Evolutionary conservation across 1,140 invertebrate genomes (phyloP).

Genomic region (Drosophila pruinosa): DNA sequence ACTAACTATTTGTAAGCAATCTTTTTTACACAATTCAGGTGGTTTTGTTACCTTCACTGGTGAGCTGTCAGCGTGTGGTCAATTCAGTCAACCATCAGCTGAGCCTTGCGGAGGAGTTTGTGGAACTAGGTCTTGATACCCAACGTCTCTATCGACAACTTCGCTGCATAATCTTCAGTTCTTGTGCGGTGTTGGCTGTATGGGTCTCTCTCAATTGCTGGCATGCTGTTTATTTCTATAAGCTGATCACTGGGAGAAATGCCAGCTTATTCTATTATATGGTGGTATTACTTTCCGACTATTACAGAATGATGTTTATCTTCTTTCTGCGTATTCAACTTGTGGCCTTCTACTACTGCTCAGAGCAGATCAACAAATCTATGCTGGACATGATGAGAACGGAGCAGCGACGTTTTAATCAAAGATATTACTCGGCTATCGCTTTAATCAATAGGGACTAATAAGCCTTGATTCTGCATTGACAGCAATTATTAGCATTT

Average conservation of each 20-base stretch:
- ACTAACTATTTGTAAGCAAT: too few species aligned
- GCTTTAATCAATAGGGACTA: background rate
- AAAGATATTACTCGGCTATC: background rate
- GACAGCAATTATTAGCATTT: too few species aligned
- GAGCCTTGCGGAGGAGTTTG: conserved; percentile 13
- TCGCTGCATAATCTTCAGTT: conserved; percentile 2
- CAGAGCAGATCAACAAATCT: conserved; percentile 29
- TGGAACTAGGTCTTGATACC: conserved; percentile 15
- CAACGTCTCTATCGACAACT: conserved; percentile 11
- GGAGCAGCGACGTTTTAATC: conserved; percentile 6
- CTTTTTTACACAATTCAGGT: background rate
- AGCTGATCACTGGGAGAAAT: conserved; percentile 19
- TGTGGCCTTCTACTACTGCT: conserved; percentile 11
- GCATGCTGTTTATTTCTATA: conserved; percentile 41
- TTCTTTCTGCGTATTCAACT: conserved; percentile 36
- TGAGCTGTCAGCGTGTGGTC: conserved; percentile 12
- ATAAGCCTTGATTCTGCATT: too few species aligned
- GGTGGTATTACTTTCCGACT: conserved; percentile 32
- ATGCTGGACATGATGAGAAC: conserved; percentile 10
- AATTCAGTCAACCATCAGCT: conserved; percentile 21
- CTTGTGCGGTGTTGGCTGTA: background rate
- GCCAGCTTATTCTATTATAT: conserved; percentile 26
- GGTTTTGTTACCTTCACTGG: conserved; percentile 20
- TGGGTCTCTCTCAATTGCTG: conserved; percentile 29
- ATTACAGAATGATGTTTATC: conserved; percentile 34